phyloP scores from a whole-genome alignment of 2,888 invertebrate genomes.

The Lochmaea capreae region DNA sequence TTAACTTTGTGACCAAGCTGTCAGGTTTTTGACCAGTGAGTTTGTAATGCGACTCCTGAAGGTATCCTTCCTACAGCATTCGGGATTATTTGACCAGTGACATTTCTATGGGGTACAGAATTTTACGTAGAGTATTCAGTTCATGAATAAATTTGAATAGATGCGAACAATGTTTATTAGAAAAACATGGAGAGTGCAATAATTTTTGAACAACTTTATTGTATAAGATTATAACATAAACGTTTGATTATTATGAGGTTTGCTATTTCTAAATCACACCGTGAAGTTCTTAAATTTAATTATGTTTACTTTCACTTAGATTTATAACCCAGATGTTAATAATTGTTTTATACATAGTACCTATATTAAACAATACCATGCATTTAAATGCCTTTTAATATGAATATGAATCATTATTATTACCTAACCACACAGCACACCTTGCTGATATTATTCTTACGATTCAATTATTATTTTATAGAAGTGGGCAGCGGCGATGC shows the following conservation, averaged over 20 bases:
- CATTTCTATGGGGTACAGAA: no score
- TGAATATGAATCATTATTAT: conserved; percentile 35
- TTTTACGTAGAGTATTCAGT: no score
- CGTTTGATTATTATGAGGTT: background rate
- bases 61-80: no score
- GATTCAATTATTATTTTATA: background rate
- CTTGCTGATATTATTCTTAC: background rate
- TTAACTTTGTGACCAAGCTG: no score
- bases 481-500: background rate
- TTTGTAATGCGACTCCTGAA: no score
- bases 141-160: no score
- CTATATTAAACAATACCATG: conserved; percentile 24
- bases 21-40: no score
- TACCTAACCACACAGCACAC: conserved; percentile 4
- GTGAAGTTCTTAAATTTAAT: background rate
- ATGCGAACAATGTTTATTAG: no score
- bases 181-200: no score
- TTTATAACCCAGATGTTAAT: conserved; percentile 40
- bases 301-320: conserved; percentile 39
- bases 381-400: conserved; percentile 23
- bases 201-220: no score
- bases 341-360: conserved; percentile 37
- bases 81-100: no score
- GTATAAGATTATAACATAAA: no score
- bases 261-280: background rate